phyloP scores from a whole-genome alignment of 2,888 invertebrate genomes.

The Aethes cnicana region DNA sequence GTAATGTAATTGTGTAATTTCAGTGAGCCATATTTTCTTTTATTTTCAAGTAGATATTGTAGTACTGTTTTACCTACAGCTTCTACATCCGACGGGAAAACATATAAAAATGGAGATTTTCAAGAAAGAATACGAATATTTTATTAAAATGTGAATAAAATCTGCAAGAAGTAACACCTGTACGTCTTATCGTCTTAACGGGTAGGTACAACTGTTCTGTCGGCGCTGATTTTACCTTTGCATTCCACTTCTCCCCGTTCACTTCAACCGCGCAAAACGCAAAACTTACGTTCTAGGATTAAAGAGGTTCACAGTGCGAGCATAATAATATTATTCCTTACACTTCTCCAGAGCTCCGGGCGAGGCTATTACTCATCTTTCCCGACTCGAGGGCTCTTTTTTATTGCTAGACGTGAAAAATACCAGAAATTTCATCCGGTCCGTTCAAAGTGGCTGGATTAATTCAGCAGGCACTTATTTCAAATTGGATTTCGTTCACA shows the following conservation, averaged over 20 bases:
- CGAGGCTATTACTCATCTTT: constrained; percentile 77
- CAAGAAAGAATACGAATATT: too few relatives aligned
- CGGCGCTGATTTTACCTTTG: constrained; percentile 25
- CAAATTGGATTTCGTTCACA: constrained; percentile 78
- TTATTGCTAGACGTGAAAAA: constrained; percentile 81
- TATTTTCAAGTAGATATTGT: too few relatives aligned
- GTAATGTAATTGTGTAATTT: too few relatives aligned
- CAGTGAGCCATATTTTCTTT: too few relatives aligned
- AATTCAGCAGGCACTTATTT: constrained; percentile 82
- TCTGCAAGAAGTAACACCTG: constrained; percentile 9
- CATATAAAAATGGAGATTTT: too few relatives aligned
- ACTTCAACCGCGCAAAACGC: constrained; percentile 39
- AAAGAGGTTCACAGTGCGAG: constrained; percentile 67
- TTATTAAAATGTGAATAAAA: constrained; percentile 5
- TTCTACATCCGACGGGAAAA: too few relatives aligned
- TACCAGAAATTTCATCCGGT: constrained; percentile 80
- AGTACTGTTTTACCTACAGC: too few relatives aligned
- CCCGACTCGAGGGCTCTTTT: constrained; percentile 71
- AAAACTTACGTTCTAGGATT: constrained; percentile 55
- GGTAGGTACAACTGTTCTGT: constrained; percentile 30
- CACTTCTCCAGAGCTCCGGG: constrained; percentile 68
- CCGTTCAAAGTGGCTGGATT: constrained; percentile 78
- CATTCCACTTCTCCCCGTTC: constrained; percentile 21
- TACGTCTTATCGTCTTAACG: constrained; percentile 19
- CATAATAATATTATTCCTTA: constrained; percentile 77